Evolutionary conservation across 2,113 vertebrate genomes (phyloP).

Genomic region (Burhinus bistriatus): DNA sequence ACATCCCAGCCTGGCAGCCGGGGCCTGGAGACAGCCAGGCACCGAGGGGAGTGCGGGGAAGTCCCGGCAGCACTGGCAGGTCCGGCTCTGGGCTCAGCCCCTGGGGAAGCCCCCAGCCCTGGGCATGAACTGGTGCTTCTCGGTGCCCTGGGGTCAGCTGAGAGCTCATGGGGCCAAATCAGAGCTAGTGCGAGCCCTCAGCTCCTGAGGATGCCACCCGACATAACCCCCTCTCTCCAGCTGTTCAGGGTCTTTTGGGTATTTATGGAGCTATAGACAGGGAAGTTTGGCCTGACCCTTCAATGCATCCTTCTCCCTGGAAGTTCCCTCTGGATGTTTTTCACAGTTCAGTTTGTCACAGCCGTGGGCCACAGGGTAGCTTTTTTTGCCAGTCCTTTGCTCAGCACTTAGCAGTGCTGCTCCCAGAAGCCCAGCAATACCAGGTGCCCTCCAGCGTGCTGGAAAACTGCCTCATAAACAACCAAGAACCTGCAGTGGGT

Average conservation of each 20-base stretch:
- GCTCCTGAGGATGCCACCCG: not conserved
- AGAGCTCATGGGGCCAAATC: not conserved
- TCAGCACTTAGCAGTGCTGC: not conserved
- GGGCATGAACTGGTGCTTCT: not conserved
- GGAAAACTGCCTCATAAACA: not conserved
- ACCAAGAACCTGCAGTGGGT: not conserved
- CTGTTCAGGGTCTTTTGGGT: not conserved
- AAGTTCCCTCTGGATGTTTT: not conserved
- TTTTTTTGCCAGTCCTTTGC: not conserved
- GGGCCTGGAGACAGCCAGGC: not conserved
- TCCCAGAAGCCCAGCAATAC: not conserved
- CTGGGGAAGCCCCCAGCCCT: accelerated
- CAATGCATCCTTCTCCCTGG: not conserved
- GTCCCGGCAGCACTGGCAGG: not conserved
- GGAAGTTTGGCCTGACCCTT: not conserved
- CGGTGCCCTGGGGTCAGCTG: not conserved
- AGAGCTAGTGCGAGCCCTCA: not conserved
- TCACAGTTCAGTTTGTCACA: not conserved
- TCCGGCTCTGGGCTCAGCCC: not conserved
- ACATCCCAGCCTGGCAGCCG: conserved; percentile 30
- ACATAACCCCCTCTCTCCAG: not conserved
- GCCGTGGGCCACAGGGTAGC: not conserved
- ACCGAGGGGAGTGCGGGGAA: not conserved
- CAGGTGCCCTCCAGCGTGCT: not conserved
- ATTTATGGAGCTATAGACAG: not conserved